Conservation (phyloP, 2,113 vertebrate genomes). For the Struthidea cinerea region DNA sequence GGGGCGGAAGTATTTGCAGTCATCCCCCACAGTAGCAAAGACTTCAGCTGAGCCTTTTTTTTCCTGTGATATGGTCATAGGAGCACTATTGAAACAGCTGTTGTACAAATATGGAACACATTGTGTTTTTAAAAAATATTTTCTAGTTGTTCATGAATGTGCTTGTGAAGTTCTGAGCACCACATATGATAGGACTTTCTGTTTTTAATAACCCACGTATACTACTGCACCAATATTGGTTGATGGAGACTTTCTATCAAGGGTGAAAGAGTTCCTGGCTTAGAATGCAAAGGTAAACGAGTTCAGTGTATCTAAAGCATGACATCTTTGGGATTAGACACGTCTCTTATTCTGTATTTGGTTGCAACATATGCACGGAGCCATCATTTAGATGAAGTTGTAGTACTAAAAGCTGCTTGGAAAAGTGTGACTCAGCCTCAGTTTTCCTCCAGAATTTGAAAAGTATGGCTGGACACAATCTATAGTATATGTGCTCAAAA, state of each 20-base stretch:
- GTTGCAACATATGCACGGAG: neutral
- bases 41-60: neutral
- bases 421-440: neutral
- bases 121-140: neutral
- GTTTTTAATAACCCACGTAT: neutral
- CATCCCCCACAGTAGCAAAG: neutral
- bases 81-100: neutral
- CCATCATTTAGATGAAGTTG: neutral
- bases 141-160: neutral
- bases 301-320: neutral
- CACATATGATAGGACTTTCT: neutral
- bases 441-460: neutral
- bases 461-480: neutral
- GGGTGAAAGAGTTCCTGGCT: neutral
- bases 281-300: neutral
- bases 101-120: neutral
- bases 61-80: neutral
- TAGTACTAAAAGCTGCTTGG: neutral
- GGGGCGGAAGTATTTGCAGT: neutral
- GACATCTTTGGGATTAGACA: neutral
- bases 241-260: neutral
- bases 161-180: neutral
- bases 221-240: neutral
- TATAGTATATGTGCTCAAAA: rapidly evolving
- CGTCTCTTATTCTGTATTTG: neutral